These are phyloP conservation scores for Lynx canadensis DNA, from an alignment of 2,113 vertebrate species.

Conservation along the genomic window DNA sequence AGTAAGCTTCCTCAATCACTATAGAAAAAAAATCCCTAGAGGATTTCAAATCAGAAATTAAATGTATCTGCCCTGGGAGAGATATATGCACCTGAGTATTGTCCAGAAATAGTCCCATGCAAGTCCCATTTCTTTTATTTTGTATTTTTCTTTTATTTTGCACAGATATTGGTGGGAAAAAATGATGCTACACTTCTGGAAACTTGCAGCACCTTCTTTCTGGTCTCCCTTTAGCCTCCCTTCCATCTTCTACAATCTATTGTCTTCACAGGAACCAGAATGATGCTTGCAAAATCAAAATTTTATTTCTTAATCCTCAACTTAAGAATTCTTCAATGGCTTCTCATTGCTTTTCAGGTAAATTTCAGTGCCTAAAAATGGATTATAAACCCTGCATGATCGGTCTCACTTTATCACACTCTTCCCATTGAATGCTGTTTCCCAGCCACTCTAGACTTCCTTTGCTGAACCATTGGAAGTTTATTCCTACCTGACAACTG, in stretches of 20 bases:
- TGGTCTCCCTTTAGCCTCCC: neutral
- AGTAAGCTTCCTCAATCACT: neutral
- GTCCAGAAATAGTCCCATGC: neutral
- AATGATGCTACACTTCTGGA: neutral
- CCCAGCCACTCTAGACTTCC: neutral
- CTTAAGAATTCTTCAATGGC: neutral
- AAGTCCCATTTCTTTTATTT: too few relatives aligned
- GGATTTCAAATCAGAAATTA: neutral
- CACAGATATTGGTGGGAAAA: neutral
- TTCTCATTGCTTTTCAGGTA: neutral
- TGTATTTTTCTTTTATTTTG: too few relatives aligned
- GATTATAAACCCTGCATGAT: neutral
- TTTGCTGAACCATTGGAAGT: neutral
- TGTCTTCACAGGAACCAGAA: neutral
- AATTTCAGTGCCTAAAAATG: neutral
- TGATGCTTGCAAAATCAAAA: neutral
- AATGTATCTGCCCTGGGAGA: neutral
- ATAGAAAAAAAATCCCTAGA: neutral
- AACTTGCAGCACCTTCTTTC: neutral
- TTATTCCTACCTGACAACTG: neutral
- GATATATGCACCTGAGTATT: neutral
- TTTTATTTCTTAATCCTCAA: conserved; percentile 16
- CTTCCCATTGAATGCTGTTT: neutral
- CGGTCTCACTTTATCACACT: neutral
- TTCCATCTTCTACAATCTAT: neutral